Conservation (phyloP, 2,797 vertebrate genomes). For the Lutjanus argentimaculatus region DNA sequence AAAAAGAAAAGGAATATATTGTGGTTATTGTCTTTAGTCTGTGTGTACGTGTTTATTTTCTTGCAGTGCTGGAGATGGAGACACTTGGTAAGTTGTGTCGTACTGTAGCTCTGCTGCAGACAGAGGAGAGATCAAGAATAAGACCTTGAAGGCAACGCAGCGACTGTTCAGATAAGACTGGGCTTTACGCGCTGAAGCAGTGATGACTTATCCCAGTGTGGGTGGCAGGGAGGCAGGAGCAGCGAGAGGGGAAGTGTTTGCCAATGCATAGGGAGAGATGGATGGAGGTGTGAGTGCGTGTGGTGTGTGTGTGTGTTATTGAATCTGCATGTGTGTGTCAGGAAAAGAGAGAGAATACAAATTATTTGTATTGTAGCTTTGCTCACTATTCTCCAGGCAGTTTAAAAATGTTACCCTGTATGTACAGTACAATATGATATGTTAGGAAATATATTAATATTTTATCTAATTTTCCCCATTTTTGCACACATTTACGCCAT, state of each 20-base stretch:
- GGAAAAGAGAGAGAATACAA: slow-evolving; percentile 8
- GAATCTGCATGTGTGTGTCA: slow-evolving; percentile 32
- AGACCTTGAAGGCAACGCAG: slow-evolving; percentile 41
- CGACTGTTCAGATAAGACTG: slow-evolving; percentile 59
- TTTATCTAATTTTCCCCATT: neutral
- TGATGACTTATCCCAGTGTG: slow-evolving; percentile 70
- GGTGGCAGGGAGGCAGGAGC: slow-evolving; percentile 55
- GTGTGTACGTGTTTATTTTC: slow-evolving; percentile 16
- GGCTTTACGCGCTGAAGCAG: slow-evolving; percentile 56
- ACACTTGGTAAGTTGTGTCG: slow-evolving; percentile 30
- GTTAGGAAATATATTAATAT: neutral
- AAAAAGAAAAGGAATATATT: slow-evolving; percentile 89
- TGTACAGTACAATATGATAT: neutral
- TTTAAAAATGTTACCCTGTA: neutral
- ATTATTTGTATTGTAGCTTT: slow-evolving; percentile 16
- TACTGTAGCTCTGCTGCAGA: slow-evolving; percentile 35
- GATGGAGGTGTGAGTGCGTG: slow-evolving; percentile 52
- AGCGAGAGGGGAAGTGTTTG: slow-evolving; percentile 40
- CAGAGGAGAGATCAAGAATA: slow-evolving; percentile 58
- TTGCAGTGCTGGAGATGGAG: slow-evolving; percentile 6
- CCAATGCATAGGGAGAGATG: slow-evolving; percentile 34
- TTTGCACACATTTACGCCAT: neutral
- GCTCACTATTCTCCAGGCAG: neutral
- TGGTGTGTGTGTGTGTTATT: slow-evolving; percentile 9
- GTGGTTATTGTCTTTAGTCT: slow-evolving; percentile 60